phyloP scores from a whole-genome alignment of 2,797 vertebrate genomes.

The Rhynchotus rufescens region DNA sequence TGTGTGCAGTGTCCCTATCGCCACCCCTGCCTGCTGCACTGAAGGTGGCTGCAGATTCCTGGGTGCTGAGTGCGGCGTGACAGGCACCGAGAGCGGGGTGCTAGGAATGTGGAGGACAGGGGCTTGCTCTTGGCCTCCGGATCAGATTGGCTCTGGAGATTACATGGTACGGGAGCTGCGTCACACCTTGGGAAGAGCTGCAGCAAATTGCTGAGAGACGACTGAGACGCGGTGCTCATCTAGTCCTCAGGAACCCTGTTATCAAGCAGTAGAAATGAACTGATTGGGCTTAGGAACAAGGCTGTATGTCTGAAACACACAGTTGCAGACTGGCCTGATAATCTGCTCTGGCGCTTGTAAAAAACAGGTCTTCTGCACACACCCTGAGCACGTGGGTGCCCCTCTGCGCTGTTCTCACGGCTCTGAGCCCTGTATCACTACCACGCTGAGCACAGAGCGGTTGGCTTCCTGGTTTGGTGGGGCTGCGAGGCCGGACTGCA shows the following conservation, averaged over 20 bases:
- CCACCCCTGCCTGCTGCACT: constrained; percentile 33
- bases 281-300: background rate
- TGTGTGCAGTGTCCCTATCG: constrained; percentile 29
- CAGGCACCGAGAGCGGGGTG: constrained; percentile 19
- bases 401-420: background rate
- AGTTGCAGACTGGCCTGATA: background rate
- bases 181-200: background rate
- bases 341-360: background rate
- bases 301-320: no score
- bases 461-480: background rate
- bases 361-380: fast-evolving
- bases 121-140: constrained; percentile 36
- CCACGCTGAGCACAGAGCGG: fast-evolving
- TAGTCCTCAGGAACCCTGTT: background rate
- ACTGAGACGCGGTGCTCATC: background rate
- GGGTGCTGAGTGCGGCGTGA: constrained; percentile 66
- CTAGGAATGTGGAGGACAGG: constrained; percentile 55
- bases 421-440: fast-evolving
- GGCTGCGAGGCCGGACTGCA: background rate
- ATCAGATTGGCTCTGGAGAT: background rate
- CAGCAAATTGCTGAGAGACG: background rate
- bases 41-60: constrained; percentile 62
- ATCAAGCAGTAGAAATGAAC: background rate
- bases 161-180: background rate
- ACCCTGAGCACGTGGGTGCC: background rate